These are phyloP conservation scores for Apteryx mantelli DNA, from an alignment of 2,113 vertebrate genomes.

Conservation along the genomic window DNA sequence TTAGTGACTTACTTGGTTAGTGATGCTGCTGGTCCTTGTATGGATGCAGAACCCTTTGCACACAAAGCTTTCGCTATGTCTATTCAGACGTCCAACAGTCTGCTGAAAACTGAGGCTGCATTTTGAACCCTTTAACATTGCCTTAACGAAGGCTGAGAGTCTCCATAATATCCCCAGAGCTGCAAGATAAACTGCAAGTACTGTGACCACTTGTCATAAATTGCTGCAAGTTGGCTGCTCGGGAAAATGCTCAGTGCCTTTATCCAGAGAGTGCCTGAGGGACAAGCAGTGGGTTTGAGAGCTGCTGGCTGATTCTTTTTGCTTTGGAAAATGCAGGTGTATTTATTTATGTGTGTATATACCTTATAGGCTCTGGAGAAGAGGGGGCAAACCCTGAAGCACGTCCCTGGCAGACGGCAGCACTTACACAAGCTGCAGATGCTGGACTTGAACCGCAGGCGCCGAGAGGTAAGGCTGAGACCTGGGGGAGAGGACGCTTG, in stretches of 20 bases:
- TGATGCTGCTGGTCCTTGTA: not conserved
- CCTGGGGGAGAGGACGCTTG: not conserved
- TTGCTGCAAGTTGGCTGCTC: fast-evolving
- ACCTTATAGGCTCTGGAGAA: constrained; percentile 64
- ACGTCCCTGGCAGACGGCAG: constrained; percentile 70
- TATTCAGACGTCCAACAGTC: not conserved
- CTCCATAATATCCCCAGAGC: not conserved
- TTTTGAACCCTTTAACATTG: not conserved
- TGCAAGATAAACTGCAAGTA: not conserved
- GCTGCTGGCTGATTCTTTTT: not conserved
- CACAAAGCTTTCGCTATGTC: too few relatives aligned
- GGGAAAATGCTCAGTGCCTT: not conserved
- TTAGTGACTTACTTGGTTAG: not conserved
- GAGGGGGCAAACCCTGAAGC: constrained; percentile 18
- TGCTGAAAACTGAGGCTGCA: too few relatives aligned
- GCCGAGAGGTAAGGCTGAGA: constrained; percentile 69
- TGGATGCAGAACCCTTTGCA: not conserved
- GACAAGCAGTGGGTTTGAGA: not conserved
- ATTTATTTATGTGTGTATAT: not conserved
- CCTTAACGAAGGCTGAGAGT: not conserved
- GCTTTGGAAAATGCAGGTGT: not conserved
- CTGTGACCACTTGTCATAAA: not conserved
- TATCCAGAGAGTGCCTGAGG: fast-evolving
- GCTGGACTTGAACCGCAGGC: constrained; percentile 72
- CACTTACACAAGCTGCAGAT: constrained; percentile 82